Evolutionary conservation across 2,797 vertebrate genomes (phyloP).

Genomic region (Nannoperca australis): DNA sequence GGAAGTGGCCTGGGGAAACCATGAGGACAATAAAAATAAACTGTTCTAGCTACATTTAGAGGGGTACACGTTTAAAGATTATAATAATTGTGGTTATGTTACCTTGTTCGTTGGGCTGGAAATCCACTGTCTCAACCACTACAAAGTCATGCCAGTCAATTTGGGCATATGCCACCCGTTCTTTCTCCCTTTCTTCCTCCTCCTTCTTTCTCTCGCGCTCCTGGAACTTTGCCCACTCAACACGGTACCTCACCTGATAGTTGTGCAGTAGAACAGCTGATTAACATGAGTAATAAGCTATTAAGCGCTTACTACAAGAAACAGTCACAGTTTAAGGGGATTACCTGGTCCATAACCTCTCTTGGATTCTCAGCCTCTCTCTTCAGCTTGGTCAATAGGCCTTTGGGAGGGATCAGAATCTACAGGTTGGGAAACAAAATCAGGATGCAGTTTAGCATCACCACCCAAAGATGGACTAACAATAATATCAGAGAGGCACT

Average conservation of each 20-base stretch:
- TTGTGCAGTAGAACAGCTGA: constrained; percentile 26
- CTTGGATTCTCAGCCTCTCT: constrained; percentile 95
- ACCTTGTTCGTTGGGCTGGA: constrained; percentile 98
- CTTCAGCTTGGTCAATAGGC: constrained; percentile 94
- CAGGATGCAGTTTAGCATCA: constrained; percentile 21
- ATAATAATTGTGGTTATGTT: not conserved
- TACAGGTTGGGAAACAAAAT: constrained; percentile 71
- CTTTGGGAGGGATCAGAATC: constrained; percentile 98
- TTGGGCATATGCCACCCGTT: constrained; percentile 97
- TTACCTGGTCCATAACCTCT: constrained; percentile 98
- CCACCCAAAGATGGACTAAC: not conserved
- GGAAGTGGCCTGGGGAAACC: constrained; percentile 92
- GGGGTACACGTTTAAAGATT: not conserved
- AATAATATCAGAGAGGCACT: not conserved
- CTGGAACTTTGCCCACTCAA: constrained; percentile 99
- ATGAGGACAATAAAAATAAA: constrained; percentile 3
- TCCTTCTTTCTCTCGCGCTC: constrained; percentile 98
- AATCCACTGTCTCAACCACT: constrained; percentile 98
- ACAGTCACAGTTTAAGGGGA: not conserved
- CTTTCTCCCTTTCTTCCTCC: constrained; percentile 97
- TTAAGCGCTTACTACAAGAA: not conserved
- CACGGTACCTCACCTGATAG: constrained; percentile 93
- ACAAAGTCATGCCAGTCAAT: constrained; percentile 99
- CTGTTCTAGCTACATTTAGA: not conserved
- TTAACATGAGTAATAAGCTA: constrained; percentile 17